Evolutionary conservation across 2,113 vertebrate species (phyloP).

Genomic region (Hymenochirus boettgeri): DNA sequence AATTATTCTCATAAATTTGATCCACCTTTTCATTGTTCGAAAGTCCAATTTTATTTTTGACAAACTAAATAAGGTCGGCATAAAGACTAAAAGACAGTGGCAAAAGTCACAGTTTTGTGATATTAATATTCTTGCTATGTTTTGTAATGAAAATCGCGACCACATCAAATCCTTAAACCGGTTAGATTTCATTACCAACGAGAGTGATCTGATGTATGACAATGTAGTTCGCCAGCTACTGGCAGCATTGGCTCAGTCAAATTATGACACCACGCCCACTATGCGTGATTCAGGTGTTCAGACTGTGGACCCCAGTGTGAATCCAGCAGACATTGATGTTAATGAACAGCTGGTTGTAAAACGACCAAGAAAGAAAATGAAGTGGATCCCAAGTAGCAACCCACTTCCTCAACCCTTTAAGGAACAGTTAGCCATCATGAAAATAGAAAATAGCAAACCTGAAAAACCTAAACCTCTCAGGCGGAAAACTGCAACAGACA

Average conservation of each 20-base stretch:
- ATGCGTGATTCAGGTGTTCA: slow-evolving; percentile 89
- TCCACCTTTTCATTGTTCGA: slow-evolving; percentile 94
- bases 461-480: slow-evolving; percentile 89
- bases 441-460: slow-evolving; percentile 84
- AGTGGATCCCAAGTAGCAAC: slow-evolving; percentile 89
- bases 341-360: slow-evolving; percentile 86
- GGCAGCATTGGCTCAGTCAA: slow-evolving; percentile 92
- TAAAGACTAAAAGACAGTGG: slow-evolving; percentile 93
- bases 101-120: slow-evolving; percentile 98
- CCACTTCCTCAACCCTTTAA: slow-evolving; percentile 94
- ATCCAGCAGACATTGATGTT: slow-evolving; percentile 76
- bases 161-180: slow-evolving; percentile 97
- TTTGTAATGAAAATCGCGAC: slow-evolving; percentile 97
- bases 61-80: slow-evolving; percentile 96
- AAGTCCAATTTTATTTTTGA: slow-evolving; percentile 99
- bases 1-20: slow-evolving; percentile 89
- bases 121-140: slow-evolving; percentile 98
- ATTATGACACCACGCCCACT: slow-evolving; percentile 90
- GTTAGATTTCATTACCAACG: slow-evolving; percentile 97
- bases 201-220: slow-evolving; percentile 98
- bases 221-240: slow-evolving; percentile 95
- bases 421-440: slow-evolving; percentile 82
- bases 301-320: slow-evolving; percentile 81
- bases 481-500: slow-evolving; percentile 83
- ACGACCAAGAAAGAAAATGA: slow-evolving; percentile 91